Conservation (phyloP, 2,888 invertebrate species). For the Drosophila formosana region DNA sequence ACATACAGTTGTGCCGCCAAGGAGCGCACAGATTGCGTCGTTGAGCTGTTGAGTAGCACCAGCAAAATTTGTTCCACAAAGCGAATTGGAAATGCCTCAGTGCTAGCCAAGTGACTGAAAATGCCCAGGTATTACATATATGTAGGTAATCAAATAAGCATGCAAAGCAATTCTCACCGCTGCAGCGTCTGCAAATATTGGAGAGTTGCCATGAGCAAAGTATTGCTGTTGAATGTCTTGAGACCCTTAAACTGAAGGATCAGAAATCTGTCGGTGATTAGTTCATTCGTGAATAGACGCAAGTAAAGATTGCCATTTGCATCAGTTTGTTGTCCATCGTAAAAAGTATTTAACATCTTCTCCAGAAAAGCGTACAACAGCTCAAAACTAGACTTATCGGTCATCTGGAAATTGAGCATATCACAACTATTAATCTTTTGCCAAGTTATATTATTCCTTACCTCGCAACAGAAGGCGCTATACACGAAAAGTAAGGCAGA, state of each 20-base stretch:
- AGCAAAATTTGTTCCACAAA: constrained; percentile 57
- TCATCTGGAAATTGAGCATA: constrained; percentile 33
- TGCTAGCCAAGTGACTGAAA: constrained; percentile 52
- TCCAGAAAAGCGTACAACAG: constrained; percentile 49
- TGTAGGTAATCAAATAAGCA: background rate
- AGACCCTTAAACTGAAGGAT: constrained; percentile 50
- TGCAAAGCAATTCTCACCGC: constrained; percentile 21
- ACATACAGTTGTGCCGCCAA: constrained; percentile 56
- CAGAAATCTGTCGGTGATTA: constrained; percentile 49
- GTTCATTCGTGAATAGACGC: constrained; percentile 60
- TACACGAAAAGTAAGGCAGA: constrained; percentile 52
- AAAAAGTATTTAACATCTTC: constrained; percentile 41
- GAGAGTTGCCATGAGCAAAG: constrained; percentile 41
- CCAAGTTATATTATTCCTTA: background rate
- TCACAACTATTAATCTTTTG: background rate
- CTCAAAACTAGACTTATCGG: constrained; percentile 20
- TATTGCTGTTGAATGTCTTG: constrained; percentile 18
- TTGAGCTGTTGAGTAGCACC: constrained; percentile 28
- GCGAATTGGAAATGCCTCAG: constrained; percentile 55
- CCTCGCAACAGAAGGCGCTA: constrained; percentile 39
- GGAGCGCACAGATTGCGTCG: constrained; percentile 7
- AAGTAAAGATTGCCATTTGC: constrained; percentile 33
- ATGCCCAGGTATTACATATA: background rate
- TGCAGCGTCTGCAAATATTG: constrained; percentile 59
- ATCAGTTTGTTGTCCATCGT: constrained; percentile 29